phyloP scores from a whole-genome alignment of 1,140 invertebrate species.

The Bactericera cockerelli region DNA sequence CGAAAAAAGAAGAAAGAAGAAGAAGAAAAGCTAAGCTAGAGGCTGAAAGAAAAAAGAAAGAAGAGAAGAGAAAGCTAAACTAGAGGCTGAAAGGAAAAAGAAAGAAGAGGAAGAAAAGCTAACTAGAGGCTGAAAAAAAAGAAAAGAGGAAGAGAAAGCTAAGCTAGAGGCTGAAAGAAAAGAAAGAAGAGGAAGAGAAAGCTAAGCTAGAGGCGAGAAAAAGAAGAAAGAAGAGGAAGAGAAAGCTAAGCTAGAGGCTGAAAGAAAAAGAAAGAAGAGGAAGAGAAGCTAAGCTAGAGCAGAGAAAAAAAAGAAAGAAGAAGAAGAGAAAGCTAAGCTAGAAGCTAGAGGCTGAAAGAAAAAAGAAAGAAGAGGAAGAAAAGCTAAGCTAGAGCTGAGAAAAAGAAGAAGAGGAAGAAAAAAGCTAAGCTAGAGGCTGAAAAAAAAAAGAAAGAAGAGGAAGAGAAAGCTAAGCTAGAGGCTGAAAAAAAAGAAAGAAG shows the following conservation, averaged over 20 bases:
- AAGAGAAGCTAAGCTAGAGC: constrained; percentile 19
- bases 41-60: constrained; percentile 16
- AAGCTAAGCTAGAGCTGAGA: constrained; percentile 15
- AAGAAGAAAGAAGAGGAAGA: constrained; percentile 6
- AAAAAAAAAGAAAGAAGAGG: constrained; percentile 16
- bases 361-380: constrained; percentile 16
- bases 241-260: constrained; percentile 11
- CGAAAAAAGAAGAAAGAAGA: constrained; percentile 14
- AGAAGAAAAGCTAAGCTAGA: constrained; percentile 15
- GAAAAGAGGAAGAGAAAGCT: constrained; percentile 14
- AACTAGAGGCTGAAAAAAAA: constrained; percentile 16
- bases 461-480: constrained; percentile 16
- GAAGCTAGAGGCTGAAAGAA: constrained; percentile 21
- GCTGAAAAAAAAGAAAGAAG: constrained; percentile 10
- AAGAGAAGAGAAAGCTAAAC: not conserved
- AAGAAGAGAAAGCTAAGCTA: constrained; percentile 21
- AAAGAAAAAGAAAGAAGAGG: constrained; percentile 22
- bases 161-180: not conserved
- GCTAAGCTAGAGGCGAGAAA: constrained; percentile 11
- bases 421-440: constrained; percentile 13
- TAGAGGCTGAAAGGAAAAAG: not conserved
- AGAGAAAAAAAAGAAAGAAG: constrained; percentile 19
- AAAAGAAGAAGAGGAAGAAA: constrained; percentile 13
- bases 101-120: constrained; percentile 17
- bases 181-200: constrained; percentile 15